These are phyloP conservation scores for Pharmacophagus antenor DNA, from an alignment of 2,888 invertebrate species.

Conservation along the genomic window DNA sequence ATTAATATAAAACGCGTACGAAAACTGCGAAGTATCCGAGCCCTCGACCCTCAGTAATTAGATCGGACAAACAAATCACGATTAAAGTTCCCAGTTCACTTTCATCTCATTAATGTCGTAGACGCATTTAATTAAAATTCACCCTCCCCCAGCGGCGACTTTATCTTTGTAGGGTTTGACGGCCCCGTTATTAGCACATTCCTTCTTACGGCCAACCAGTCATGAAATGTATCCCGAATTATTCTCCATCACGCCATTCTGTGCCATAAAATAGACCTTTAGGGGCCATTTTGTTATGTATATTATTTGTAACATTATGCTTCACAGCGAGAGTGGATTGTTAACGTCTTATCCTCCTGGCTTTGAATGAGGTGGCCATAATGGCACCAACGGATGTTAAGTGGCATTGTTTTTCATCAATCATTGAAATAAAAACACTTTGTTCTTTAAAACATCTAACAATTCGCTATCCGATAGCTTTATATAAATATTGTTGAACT, in stretches of 20 bases:
- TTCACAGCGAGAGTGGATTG: constrained; percentile 17
- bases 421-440: not conserved
- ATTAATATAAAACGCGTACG: constrained; percentile 30
- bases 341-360: constrained; percentile 37
- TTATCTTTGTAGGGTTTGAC: constrained; percentile 64
- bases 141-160: constrained; percentile 59
- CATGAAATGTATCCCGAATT: constrained; percentile 36
- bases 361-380: not conserved
- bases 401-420: too few relatives aligned
- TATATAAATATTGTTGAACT: too few relatives aligned
- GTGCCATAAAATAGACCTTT: constrained; percentile 16
- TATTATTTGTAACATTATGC: constrained; percentile 11
- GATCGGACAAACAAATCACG: constrained; percentile 76
- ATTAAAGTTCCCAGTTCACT: constrained; percentile 67
- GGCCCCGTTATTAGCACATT: constrained; percentile 75
- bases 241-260: constrained; percentile 23
- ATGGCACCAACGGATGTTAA: not conserved
- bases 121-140: constrained; percentile 78
- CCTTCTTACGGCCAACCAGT: constrained; percentile 38
- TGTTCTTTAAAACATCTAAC: not conserved
- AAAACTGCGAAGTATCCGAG: constrained; percentile 37
- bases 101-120: constrained; percentile 76
- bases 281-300: constrained; percentile 23
- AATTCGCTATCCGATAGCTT: not conserved
- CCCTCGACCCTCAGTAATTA: constrained; percentile 50